phyloP scores from a whole-genome alignment of 2,888 invertebrate species.

The Pterostichus madidus region DNA sequence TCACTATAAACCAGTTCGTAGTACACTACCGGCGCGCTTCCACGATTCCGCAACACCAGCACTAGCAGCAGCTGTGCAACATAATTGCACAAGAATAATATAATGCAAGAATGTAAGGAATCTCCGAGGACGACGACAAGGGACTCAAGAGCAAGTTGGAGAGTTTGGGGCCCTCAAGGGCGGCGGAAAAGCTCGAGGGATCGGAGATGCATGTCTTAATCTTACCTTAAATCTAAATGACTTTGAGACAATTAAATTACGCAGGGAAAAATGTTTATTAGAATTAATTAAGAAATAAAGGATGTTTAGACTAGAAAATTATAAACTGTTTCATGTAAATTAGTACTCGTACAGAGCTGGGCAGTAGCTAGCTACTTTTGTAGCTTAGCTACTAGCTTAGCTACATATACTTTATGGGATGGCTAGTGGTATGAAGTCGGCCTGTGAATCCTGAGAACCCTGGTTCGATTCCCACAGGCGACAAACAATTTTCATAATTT shows the following conservation, averaged over 20 bases:
- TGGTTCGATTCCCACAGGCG: too few species aligned
- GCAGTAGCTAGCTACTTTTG: too few species aligned
- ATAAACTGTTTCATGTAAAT: too few species aligned
- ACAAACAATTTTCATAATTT: too few species aligned
- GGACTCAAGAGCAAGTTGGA: neutral
- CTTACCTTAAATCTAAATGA: constrained; percentile 52
- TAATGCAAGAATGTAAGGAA: constrained; percentile 73
- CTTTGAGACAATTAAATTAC: constrained; percentile 40
- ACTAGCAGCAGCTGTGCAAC: constrained; percentile 69
- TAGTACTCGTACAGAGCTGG: too few species aligned
- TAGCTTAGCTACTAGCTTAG: too few species aligned
- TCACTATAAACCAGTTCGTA: constrained; percentile 71
- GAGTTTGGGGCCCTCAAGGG: neutral
- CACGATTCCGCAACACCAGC: neutral
- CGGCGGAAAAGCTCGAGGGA: neutral
- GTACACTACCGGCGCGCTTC: constrained; percentile 10
- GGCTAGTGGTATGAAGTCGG: too few species aligned
- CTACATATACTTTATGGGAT: too few species aligned
- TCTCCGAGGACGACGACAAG: constrained; percentile 67
- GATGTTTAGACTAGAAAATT: neutral
- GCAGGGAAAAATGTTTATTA: constrained; percentile 26
- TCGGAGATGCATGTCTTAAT: constrained; percentile 52
- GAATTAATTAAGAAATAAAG: constrained; percentile 13
- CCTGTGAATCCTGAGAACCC: too few species aligned
- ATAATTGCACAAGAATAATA: constrained; percentile 75